These are phyloP conservation scores for Callipepla squamata DNA, from an alignment of 2,113 vertebrate species.

Conservation along the genomic window DNA sequence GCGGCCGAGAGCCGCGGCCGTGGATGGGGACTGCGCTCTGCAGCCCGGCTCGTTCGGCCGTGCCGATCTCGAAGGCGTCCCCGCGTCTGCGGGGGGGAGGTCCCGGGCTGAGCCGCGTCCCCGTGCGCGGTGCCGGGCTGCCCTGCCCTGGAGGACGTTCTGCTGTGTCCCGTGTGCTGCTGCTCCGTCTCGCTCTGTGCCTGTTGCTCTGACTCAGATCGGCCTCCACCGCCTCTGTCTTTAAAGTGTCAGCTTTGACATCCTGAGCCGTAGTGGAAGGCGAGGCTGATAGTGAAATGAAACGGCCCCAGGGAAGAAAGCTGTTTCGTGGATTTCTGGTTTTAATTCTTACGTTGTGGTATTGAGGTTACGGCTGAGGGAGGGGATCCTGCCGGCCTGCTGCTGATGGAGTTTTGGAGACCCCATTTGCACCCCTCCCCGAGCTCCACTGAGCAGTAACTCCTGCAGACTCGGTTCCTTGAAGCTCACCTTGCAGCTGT, in stretches of 20 bases:
- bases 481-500: not conserved
- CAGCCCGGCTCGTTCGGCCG: not conserved
- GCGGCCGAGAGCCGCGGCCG: not conserved
- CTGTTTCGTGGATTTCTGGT: accelerated
- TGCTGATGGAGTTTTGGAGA: not conserved
- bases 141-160: too few species aligned
- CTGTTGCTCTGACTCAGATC: not conserved
- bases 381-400: not conserved
- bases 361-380: not conserved
- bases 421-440: accelerated
- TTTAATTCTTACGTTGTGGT: accelerated
- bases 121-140: too few species aligned
- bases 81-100: not conserved
- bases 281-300: not conserved
- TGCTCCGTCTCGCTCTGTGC: not conserved
- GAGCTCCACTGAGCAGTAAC: not conserved
- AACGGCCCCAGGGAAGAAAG: not conserved
- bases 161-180: not conserved
- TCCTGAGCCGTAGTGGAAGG: not conserved
- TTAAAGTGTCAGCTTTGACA: not conserved
- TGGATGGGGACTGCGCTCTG: not conserved
- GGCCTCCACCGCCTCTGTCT: not conserved
- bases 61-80: not conserved
- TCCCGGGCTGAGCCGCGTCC: too few species aligned
- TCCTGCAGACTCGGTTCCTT: accelerated